Evolutionary conservation across 2,888 invertebrate genomes (phyloP).

Genomic region (Sinohyriopsis cumingii): DNA sequence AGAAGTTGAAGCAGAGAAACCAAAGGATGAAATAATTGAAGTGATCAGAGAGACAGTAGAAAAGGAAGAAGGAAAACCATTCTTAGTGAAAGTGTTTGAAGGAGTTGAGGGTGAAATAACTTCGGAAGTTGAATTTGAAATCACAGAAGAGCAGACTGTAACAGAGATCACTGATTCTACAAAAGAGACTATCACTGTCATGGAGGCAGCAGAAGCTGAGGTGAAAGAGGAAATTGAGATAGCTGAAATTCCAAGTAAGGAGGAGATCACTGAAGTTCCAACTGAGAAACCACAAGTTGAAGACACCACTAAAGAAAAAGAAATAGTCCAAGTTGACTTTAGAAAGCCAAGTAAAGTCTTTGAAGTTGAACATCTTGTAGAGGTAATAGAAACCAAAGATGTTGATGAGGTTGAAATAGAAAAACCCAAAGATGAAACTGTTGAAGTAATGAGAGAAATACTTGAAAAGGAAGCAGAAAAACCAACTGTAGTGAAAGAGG

Average conservation of each 20-base stretch:
- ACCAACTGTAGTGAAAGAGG: constrained; percentile 17
- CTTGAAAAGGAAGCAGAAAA: constrained; percentile 14
- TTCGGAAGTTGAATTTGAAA: constrained; percentile 16
- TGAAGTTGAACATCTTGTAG: constrained; percentile 6
- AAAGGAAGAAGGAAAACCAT: constrained; percentile 11
- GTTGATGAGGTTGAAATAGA: constrained; percentile 16
- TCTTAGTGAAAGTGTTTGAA: constrained; percentile 18
- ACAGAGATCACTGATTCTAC: background rate
- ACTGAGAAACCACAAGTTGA: constrained; percentile 14
- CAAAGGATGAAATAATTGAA: constrained; percentile 37
- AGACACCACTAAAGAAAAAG: constrained; percentile 1
- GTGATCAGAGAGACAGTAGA: constrained; percentile 18
- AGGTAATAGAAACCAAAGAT: constrained; percentile 4
- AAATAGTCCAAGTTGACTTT: constrained; percentile 7
- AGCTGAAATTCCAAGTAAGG: constrained; percentile 12
- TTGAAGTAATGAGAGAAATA: constrained; percentile 19
- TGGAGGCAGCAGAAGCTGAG: constrained; percentile 10
- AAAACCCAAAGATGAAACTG: constrained; percentile 20
- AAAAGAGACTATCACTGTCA: background rate
- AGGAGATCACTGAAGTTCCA: constrained; percentile 21
- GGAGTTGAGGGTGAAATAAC: constrained; percentile 8
- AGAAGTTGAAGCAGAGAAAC: constrained; percentile 27
- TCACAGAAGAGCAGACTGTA: constrained; percentile 9
- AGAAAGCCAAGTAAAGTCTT: constrained; percentile 5
- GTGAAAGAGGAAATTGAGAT: constrained; percentile 14